phyloP scores from a whole-genome alignment of 2,113 vertebrate species.

The Gallinago paraguaiae region DNA sequence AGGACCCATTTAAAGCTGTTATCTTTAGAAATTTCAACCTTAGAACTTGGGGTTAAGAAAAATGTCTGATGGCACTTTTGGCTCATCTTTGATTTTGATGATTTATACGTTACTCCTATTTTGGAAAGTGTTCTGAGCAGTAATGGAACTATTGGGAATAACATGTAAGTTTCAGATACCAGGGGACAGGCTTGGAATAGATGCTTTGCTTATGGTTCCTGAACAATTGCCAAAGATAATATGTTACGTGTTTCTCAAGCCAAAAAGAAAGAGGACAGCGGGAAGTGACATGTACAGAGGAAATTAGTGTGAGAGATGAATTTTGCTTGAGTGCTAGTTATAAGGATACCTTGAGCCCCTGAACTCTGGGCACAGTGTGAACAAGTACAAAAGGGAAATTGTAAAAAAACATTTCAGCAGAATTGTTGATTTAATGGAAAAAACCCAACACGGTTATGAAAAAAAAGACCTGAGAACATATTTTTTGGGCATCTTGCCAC shows the following conservation, averaged over 20 bases:
- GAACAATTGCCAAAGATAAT: constrained; percentile 45
- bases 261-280: background rate
- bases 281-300: constrained; percentile 5
- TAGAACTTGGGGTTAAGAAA: background rate
- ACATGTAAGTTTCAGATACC: constrained; percentile 40
- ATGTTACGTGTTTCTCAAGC: background rate
- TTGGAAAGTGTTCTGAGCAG: constrained; percentile 5
- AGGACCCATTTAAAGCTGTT: background rate
- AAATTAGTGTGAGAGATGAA: constrained; percentile 25
- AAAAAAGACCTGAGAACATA: background rate
- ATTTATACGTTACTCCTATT: constrained; percentile 21
- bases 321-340: constrained; percentile 31
- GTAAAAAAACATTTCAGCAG: background rate
- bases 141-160: constrained; percentile 17
- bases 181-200: background rate
- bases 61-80: background rate
- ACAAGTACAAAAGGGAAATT: background rate
- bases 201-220: constrained; percentile 22
- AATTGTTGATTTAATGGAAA: background rate
- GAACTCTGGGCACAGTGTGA: background rate
- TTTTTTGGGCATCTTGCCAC: background rate
- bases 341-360: background rate
- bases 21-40: background rate
- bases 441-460: background rate
- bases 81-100: background rate